Evolutionary conservation across 1,140 invertebrate genomes (phyloP), one percentile per base, ranked within the genome.

Genomic region (Procambarus clarkii): DNA sequence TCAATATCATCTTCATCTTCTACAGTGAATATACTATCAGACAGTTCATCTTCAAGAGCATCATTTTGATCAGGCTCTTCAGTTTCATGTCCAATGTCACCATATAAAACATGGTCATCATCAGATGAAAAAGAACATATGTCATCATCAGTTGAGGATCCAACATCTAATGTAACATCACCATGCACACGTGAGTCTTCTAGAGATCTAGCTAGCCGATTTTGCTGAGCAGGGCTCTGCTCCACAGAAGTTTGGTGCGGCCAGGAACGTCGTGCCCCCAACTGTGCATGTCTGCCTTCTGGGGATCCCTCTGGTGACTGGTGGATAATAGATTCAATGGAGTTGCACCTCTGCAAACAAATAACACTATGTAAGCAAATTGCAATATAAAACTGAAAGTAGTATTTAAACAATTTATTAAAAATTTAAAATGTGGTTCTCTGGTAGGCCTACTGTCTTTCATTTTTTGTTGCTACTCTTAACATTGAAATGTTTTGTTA

Each of bases 1-100:
- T 88, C 88, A 21, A 90, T 83, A n/a, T 86, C 87, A 7, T 93
- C 92, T 48, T 95, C 93, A 89, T 94, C 94, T 15, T 64, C 34
- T 44, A 88, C 64, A 54, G 60, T 58, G 50, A 91, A 91, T 34
- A 91, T 48, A 58, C 74, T 82, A 15, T 91, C 89, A 24, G 89
- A 84, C 13, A 91, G 44, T 24, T 84, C 54, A 48, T 91, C 83
- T 11, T 79, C 82, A 48, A 69, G 58, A 46, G 46, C 82, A 54
- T 54, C 50, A n/a, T 93, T 80, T 81, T 69, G 45, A 15, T 90
- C 85, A 64, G 84, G 79, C 76, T 92, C 85, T 64, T 74, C 54
- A 24, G 88, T 79, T 34, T 88, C n/a, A n/a, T 91, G 34, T 44
- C 84, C 93, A 82, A 93, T 92, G 74, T 88, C 85, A 18, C 92